These are phyloP conservation scores for Sepiola atlantica DNA, from an alignment of 2,888 invertebrate species.

Conservation along the genomic window DNA sequence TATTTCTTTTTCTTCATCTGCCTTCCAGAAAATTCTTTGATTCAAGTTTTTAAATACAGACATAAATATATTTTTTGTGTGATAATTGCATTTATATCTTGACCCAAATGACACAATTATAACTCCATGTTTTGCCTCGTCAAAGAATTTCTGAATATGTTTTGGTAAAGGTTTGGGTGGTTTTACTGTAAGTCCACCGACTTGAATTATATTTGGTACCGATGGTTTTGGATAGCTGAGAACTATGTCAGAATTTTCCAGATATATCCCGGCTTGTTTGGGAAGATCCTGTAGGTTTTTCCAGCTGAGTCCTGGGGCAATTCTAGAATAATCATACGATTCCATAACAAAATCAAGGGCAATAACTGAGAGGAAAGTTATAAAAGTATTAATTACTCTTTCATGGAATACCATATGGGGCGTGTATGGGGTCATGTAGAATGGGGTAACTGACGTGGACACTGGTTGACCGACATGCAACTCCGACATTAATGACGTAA, in stretches of 20 bases:
- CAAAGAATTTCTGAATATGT: conserved; percentile 54
- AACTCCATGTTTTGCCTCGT: conserved; percentile 54
- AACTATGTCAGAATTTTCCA: conserved; percentile 54
- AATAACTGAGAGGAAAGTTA: neutral
- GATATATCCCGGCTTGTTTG: conserved; percentile 47
- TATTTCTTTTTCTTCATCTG: conserved; percentile 49
- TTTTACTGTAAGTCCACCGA: conserved; percentile 55
- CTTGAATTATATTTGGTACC: conserved; percentile 54
- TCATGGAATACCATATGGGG: neutral
- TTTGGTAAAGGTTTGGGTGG: conserved; percentile 52
- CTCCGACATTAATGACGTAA: neutral
- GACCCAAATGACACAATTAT: conserved; percentile 61
- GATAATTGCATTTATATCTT: neutral
- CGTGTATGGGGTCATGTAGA: neutral
- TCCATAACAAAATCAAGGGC: no score
- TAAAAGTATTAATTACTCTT: neutral
- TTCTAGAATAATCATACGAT: neutral
- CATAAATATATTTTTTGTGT: conserved; percentile 48
- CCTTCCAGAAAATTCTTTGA: conserved; percentile 50
- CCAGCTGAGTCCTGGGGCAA: neutral
- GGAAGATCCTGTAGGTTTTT: neutral
- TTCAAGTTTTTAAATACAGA: conserved; percentile 48
- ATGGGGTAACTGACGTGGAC: neutral
- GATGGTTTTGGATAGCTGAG: conserved; percentile 54
- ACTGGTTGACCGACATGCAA: neutral